These are phyloP conservation scores for Sclerurus mexicanus DNA, from an alignment of 2,113 vertebrate genomes.

Conservation along the genomic window DNA sequence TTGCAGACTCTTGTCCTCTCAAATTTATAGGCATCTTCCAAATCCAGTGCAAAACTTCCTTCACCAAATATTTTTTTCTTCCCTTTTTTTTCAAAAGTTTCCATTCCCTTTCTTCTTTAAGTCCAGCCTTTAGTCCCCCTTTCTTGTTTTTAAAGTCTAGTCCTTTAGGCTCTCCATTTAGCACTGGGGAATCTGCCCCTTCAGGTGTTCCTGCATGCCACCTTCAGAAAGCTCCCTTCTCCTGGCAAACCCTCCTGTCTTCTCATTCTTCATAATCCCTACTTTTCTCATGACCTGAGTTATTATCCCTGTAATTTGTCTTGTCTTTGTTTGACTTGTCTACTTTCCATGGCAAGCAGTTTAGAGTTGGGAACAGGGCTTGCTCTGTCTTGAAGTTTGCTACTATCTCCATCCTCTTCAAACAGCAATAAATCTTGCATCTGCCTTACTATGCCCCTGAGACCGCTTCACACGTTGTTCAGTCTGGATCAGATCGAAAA, in stretches of 20 bases:
- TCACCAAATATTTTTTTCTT: not conserved
- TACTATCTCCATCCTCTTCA: not conserved
- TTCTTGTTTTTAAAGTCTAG: not conserved
- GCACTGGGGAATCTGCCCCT: not conserved
- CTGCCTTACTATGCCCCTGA: not conserved
- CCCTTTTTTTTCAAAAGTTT: not conserved
- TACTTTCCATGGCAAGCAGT: not conserved
- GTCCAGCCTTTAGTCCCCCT: not conserved
- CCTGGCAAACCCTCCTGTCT: not conserved
- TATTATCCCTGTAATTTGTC: conserved; percentile 3
- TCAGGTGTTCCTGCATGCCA: not conserved
- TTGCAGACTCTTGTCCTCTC: not conserved
- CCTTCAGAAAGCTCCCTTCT: not conserved
- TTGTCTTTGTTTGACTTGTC: conserved; percentile 1
- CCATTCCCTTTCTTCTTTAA: not conserved
- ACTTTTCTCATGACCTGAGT: not conserved
- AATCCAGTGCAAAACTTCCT: not conserved
- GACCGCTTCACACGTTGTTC: not conserved
- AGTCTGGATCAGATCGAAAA: not conserved
- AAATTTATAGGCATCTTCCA: not conserved
- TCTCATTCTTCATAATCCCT: not conserved
- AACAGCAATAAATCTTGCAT: not conserved
- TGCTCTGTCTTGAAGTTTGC: not conserved
- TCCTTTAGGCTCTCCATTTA: not conserved
- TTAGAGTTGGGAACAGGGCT: not conserved